phyloP scores from a whole-genome alignment of 2,797 vertebrate genomes.

The Scomberomorus guttatus region DNA sequence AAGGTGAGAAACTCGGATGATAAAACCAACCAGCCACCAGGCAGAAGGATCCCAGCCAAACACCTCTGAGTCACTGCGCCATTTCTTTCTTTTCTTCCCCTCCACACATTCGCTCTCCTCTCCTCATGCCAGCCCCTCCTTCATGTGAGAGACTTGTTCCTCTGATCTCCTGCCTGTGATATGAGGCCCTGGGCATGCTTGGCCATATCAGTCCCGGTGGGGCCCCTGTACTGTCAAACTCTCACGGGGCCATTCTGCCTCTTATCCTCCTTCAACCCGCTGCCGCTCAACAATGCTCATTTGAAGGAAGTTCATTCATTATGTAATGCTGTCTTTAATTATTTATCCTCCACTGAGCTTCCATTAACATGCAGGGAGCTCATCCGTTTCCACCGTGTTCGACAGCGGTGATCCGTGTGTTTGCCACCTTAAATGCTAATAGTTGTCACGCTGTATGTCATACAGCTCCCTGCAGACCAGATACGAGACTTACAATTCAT shows the following conservation, averaged over 20 bases:
- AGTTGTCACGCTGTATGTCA: conserved; percentile 44
- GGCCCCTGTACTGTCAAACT: conserved; percentile 37
- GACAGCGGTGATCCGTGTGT: conserved; percentile 46
- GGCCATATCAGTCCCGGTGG: conserved; percentile 47
- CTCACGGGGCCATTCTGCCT: conserved; percentile 39
- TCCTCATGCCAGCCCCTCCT: conserved; percentile 39
- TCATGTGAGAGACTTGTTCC: conserved; percentile 29
- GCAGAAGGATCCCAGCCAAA: conserved; percentile 47
- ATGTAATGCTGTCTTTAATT: conserved; percentile 72
- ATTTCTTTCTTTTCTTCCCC: conserved; percentile 10
- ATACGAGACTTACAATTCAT: conserved; percentile 54
- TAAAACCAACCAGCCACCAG: conserved; percentile 56
- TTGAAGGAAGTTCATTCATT: conserved; percentile 76
- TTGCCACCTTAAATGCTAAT: conserved; percentile 60
- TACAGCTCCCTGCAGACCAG: conserved; percentile 48
- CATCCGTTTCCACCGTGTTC: conserved; percentile 49
- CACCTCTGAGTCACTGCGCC: conserved; percentile 30
- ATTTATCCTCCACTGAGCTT: conserved; percentile 65
- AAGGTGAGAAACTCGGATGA: conserved; percentile 51
- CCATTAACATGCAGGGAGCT: conserved; percentile 63
- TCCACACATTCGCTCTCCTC: conserved; percentile 1
- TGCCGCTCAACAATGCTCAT: conserved; percentile 60
- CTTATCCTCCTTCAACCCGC: conserved; percentile 52
- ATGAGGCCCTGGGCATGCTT: conserved; percentile 48
- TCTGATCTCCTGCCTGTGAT: conserved; percentile 69